Base-by-base conservation (phyloP, 2,797 vertebrate species). In the Crypturellus tataupa region DNA sequence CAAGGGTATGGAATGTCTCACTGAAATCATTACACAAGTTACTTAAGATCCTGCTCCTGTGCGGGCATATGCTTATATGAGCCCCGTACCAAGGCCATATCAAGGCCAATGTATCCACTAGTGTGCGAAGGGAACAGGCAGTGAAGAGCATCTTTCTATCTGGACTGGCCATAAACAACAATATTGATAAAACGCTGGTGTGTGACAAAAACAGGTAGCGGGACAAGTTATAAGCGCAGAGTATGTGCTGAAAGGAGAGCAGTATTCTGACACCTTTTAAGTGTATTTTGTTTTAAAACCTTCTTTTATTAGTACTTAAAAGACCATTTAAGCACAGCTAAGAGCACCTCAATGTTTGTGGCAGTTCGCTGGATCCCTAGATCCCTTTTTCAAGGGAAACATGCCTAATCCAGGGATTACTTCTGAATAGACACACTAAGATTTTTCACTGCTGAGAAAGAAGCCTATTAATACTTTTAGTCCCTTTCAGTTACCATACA, bases 361-460 rank as follows among this genome's bases (percentile, higher is more conserved):
- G 49, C 55, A 59, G 23, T 25, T 85, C 25, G 55, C 56, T 51
- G n/a, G 70, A 82, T 70, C 53, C 37, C 37, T 39, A 10, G 10
- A 39, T 70, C 53, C 62, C 39, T 40, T 35, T 21, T 1, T 76
- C 39, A 70, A 53, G 35, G 49, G 18, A 39, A 29, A 24, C 37
- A 76, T 82, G 39, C 55, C 63, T 75, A 46, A 49, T 77, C 68
- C 9, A 51, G 75, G 85, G 51, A 20, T 40, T 6, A 81, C 64
- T 89, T 88, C 42, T 79, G 90, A 77, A 51, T 42, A 10, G 86
- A 64, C 47, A 84, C 35, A 51, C 44, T 53, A 33, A 0, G 1
- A 53, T 87, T 94, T 60, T 60, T 78, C 64, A 92, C 78, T 73
- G 63, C 84, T 82, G 94, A 90, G 90, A 92, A 95, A 94, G 95